phyloP scores from a whole-genome alignment of 2,113 vertebrate species.

The Tringa solitaria region DNA sequence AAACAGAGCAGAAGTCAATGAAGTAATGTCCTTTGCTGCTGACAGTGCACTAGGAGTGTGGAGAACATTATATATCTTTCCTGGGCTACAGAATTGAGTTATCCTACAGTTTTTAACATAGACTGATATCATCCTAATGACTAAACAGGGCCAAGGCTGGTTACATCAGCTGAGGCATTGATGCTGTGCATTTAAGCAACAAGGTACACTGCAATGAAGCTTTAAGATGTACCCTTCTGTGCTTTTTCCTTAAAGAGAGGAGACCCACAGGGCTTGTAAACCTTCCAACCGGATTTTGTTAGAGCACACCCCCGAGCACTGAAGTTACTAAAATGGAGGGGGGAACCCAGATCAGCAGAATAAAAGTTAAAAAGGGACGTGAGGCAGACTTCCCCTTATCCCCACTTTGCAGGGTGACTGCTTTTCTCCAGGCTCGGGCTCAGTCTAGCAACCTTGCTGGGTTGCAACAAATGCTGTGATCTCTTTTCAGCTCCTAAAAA shows the following conservation, averaged over 20 bases:
- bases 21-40: background rate
- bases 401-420: background rate
- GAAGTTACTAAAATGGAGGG: background rate
- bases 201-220: background rate
- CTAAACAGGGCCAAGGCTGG: background rate
- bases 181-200: background rate
- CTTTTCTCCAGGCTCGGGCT: background rate
- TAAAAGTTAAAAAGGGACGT: background rate
- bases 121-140: background rate
- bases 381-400: background rate
- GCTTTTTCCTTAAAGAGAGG: background rate
- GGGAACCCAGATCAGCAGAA: background rate
- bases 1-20: background rate
- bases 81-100: background rate
- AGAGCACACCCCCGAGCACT: background rate
- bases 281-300: background rate
- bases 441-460: background rate
- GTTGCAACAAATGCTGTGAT: background rate
- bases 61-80: background rate
- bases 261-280: background rate
- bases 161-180: background rate
- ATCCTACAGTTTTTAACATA: background rate
- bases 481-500: background rate
- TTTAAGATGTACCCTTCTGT: background rate
- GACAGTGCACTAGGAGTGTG: fast-evolving